A percentile compares a stretch with the other conserved stretches of the same genome.
phyloP scores from a whole-genome alignment of 2,113 vertebrate species.

The Thomomys bottae region DNA sequence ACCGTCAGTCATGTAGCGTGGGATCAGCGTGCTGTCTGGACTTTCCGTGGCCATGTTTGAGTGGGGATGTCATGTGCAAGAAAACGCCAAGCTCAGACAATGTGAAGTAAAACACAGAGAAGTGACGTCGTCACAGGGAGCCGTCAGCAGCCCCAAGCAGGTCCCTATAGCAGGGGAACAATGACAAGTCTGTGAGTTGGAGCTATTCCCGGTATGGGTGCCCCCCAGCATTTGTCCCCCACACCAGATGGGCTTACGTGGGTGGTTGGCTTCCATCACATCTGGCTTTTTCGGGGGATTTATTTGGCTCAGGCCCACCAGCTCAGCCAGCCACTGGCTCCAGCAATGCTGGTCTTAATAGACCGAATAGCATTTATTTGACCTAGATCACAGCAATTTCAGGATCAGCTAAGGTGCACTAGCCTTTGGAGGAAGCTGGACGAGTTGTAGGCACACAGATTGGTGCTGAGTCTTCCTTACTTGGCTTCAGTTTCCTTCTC shows the following conservation, averaged over 20 bases:
- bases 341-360: neutral
- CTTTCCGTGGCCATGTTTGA: neutral
- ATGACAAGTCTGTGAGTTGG: neutral
- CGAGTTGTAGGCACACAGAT: neutral
- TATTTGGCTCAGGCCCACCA: neutral
- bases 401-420: neutral
- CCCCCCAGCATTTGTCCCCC: neutral
- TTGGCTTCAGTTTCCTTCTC: neutral
- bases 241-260: neutral
- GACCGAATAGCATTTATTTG: neutral
- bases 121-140: neutral
- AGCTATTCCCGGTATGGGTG: too few species aligned
- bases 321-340: neutral
- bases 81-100: neutral
- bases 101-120: neutral
- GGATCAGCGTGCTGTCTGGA: neutral
- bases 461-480: neutral
- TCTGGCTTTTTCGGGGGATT: neutral
- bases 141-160: neutral
- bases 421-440: neutral
- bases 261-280: neutral
- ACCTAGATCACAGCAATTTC: slow-evolving; percentile 47
- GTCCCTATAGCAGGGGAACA: neutral
- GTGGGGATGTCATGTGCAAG: neutral
- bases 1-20: neutral